Percentiles rank a stretch among this genome's conserved stretches.
These are phyloP conservation scores for cattle (Bos taurus) DNA, from an alignment of 2,113 vertebrate species.

Conservation along the genomic window ARS-UCD2.0 NC_037356.1:31910501-31911000, in stretches of 20 bases:
- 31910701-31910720: conserved; percentile 96
- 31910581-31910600: neutral
- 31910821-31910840: conserved; percentile 83
- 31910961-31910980: conserved; percentile 71
- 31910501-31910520: neutral
- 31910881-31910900: conserved; percentile 32
- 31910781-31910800: conserved; percentile 97
- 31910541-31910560: neutral
- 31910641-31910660: conserved; percentile 79
- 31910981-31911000: conserved; percentile 80
- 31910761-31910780: conserved; percentile 99
- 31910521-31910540: neutral
- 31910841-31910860: conserved; percentile 68
- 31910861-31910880: conserved; percentile 55
- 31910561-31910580: neutral
- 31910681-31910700: conserved; percentile 96
- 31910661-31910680: conserved; percentile 82
- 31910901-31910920: conserved; percentile 55
- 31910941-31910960: conserved; percentile 75
- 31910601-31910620: neutral
- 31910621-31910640: conserved; percentile 68
- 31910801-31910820: conserved; percentile 84
- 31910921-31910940: conserved; percentile 79
- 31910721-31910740: conserved; percentile 99
- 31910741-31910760: conserved; percentile 98